These are phyloP conservation scores for Natrix natrix DNA, from an alignment of 2,797 vertebrate genomes.

Conservation along the genomic window DNA sequence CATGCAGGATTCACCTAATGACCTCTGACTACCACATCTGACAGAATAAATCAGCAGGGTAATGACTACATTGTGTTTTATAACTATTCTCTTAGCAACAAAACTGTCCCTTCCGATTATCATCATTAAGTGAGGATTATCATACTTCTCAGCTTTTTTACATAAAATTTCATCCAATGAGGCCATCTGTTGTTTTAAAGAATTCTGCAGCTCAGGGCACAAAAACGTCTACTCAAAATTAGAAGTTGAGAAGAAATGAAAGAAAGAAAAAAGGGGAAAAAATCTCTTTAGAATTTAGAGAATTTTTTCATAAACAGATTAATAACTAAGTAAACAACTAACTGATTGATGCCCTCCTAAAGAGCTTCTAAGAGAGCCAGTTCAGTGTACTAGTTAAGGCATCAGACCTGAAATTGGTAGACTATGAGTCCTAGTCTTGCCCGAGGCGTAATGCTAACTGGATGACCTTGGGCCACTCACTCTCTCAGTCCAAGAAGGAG, in stretches of 20 bases:
- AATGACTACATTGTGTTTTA: neutral
- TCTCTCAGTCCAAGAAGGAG: neutral
- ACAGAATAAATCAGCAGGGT: neutral
- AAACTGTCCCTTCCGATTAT: neutral
- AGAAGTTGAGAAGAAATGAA: neutral
- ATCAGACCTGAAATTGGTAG: neutral
- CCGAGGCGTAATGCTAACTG: neutral
- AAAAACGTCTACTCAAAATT: neutral
- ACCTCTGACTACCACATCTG: neutral
- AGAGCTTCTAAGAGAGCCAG: neutral
- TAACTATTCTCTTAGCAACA: neutral
- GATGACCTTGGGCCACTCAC: neutral
- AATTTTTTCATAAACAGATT: neutral
- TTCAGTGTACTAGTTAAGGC: neutral
- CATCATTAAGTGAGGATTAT: neutral
- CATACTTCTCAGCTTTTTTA: neutral
- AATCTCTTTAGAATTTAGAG: neutral
- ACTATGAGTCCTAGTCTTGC: neutral
- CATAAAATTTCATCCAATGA: neutral
- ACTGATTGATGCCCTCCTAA: neutral
- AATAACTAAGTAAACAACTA: neutral
- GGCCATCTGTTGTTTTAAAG: neutral
- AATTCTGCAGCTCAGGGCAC: neutral
- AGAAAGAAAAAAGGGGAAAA: no score
- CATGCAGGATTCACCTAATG: neutral